These are phyloP conservation scores for Drosophila picticornis DNA, from an alignment of 2,888 invertebrate genomes.

Conservation along the genomic window DNA sequence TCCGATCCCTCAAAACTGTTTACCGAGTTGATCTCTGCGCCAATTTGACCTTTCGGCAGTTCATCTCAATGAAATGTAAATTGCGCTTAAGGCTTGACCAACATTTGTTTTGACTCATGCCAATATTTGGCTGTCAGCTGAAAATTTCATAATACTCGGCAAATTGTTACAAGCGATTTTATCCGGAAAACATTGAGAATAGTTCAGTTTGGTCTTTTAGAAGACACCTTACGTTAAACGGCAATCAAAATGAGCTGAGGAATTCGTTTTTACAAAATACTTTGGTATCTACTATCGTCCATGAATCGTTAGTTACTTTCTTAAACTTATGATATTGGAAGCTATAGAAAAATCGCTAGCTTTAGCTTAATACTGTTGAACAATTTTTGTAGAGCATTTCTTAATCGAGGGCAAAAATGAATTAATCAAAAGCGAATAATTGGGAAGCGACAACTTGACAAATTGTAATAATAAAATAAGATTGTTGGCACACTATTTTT, in stretches of 20 bases:
- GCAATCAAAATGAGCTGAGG: slow-evolving; percentile 11
- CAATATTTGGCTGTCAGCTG: not conserved
- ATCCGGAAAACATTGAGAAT: not conserved
- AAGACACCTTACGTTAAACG: not conserved
- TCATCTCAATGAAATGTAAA: not conserved
- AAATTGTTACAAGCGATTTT: not conserved
- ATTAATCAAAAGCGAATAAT: slow-evolving; percentile 46
- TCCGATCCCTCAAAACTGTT: not conserved
- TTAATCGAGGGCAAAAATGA: slow-evolving; percentile 30
- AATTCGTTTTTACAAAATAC: not conserved
- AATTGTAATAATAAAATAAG: slow-evolving; percentile 29
- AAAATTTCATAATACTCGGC: not conserved
- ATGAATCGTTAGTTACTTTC: slow-evolving; percentile 28
- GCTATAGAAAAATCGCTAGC: slow-evolving; percentile 28
- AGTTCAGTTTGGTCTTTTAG: not conserved
- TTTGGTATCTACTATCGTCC: slow-evolving; percentile 16
- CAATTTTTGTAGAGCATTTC: slow-evolving; percentile 44
- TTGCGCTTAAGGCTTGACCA: not conserved
- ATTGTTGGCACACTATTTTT: slow-evolving; percentile 72
- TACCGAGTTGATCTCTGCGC: not conserved
- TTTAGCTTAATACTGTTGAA: slow-evolving; percentile 58
- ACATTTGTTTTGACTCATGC: not conserved
- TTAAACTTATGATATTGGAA: slow-evolving; percentile 35
- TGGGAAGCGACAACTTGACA: slow-evolving; percentile 9
- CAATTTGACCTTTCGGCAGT: no score